phyloP scores from a whole-genome alignment of 2,797 vertebrate species.

The Hapalemur alaotrensis region DNA sequence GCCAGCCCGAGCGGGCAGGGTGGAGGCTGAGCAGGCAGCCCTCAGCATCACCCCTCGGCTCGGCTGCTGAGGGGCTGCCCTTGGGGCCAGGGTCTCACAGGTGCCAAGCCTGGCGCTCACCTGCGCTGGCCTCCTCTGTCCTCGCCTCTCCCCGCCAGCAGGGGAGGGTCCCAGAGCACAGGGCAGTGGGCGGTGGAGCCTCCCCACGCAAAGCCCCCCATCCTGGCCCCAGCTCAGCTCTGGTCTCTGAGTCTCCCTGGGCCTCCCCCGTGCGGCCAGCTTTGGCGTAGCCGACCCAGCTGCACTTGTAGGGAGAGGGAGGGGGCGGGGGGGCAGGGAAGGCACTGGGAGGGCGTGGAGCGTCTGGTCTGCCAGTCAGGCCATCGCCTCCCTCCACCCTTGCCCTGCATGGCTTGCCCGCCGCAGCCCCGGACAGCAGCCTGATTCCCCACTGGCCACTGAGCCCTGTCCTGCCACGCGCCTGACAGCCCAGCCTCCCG shows the following conservation, averaged over 20 bases:
- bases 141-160: fast-evolving
- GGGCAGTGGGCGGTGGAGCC: no score
- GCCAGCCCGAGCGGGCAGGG: not conserved
- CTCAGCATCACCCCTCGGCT: fast-evolving
- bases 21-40: not conserved
- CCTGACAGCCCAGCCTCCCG: not conserved
- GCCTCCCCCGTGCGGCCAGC: not conserved
- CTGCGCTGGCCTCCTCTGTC: not conserved
- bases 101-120: not conserved
- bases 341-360: not conserved
- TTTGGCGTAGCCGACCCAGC: not conserved
- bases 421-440: not conserved
- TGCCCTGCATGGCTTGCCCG: no score
- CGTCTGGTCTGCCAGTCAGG: no score
- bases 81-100: not conserved
- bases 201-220: fast-evolving
- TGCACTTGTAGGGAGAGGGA: not conserved
- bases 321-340: not conserved
- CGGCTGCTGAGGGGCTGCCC: not conserved
- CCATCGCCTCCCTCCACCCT: not conserved
- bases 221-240: fast-evolving
- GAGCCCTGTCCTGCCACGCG: no score
- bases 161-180: no score
- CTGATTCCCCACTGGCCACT: no score
- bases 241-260: not conserved